phyloP scores from a whole-genome alignment of 64 coral and sea anemone species.

The Stylophora pistillata region DNA sequence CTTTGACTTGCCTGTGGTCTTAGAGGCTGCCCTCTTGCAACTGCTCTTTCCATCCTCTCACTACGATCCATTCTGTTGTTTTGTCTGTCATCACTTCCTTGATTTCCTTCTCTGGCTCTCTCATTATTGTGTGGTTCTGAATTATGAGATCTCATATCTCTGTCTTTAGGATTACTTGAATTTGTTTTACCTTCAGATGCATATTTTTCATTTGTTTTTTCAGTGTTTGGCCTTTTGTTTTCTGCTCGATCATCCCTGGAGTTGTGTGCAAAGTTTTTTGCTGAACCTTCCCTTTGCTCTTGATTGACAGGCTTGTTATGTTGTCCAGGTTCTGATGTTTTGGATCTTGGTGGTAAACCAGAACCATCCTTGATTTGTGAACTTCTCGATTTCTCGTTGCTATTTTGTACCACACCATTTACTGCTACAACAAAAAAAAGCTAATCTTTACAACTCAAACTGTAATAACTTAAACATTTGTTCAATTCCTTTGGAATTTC shows the following conservation, averaged over 20 bases:
- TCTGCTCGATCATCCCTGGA: neutral
- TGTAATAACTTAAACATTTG: too few species aligned
- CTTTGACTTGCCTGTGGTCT: neutral
- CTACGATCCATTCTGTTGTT: slow-evolving; percentile 21
- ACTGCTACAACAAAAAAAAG: neutral
- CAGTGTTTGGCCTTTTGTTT: neutral
- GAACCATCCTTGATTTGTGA: neutral
- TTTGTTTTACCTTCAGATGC: neutral
- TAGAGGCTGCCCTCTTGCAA: neutral
- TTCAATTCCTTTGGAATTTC: too few species aligned
- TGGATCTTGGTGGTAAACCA: slow-evolving; percentile 1
- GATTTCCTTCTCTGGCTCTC: slow-evolving; percentile 7
- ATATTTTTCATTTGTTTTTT: slow-evolving; percentile 1
- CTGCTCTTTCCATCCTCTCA: slow-evolving; percentile 17
- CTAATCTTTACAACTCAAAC: too few species aligned
- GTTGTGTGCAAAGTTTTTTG: slow-evolving; percentile 1
- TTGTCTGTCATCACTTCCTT: slow-evolving; percentile 4
- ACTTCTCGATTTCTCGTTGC: neutral
- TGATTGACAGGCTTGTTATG: slow-evolving; percentile 13
- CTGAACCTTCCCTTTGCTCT: neutral
- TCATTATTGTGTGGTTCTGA: slow-evolving; percentile 14
- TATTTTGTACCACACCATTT: slow-evolving; percentile 28
- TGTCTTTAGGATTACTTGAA: slow-evolving; percentile 12
- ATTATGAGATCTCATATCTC: neutral
- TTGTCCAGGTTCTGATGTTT: neutral